Conservation (phyloP, 2,888 invertebrate genomes). For the Polymixis lichenea region DNA sequence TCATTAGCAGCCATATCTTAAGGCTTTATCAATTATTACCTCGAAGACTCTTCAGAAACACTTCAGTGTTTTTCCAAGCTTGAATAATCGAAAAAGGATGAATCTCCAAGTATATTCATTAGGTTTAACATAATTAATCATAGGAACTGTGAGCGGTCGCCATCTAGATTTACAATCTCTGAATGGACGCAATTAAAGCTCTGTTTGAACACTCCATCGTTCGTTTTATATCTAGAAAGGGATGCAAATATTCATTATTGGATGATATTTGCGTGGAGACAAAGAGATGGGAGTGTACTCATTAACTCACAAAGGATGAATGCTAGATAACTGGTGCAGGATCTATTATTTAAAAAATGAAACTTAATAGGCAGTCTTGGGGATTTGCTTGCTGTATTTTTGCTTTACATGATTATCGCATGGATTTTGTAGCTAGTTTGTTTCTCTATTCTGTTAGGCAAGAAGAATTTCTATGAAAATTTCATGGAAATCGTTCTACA, state of each 20-base stretch:
- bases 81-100: neutral
- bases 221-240: constrained; percentile 20
- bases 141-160: neutral
- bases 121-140: constrained; percentile 35
- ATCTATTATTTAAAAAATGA: neutral
- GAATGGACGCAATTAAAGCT: constrained; percentile 57
- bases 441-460: no score
- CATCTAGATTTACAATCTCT: constrained; percentile 35
- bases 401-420: neutral
- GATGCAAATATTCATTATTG: constrained; percentile 17
- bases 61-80: neutral
- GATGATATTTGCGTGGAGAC: neutral
- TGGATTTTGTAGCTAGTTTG: neutral
- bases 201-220: constrained; percentile 17
- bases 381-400: neutral
- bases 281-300: constrained; percentile 10
- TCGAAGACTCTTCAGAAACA: neutral
- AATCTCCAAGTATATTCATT: constrained; percentile 27
- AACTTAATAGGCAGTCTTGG: neutral
- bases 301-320: constrained; percentile 27
- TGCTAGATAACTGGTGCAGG: constrained; percentile 3
- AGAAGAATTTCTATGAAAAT: no score
- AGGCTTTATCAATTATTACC: neutral
- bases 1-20: neutral
- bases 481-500: no score